A percentile compares a stretch with the other conserved stretches of the same genome.
Conservation (phyloP, 2,113 vertebrate species). For the Sinocyclocheilus anshuiensis region DNA sequence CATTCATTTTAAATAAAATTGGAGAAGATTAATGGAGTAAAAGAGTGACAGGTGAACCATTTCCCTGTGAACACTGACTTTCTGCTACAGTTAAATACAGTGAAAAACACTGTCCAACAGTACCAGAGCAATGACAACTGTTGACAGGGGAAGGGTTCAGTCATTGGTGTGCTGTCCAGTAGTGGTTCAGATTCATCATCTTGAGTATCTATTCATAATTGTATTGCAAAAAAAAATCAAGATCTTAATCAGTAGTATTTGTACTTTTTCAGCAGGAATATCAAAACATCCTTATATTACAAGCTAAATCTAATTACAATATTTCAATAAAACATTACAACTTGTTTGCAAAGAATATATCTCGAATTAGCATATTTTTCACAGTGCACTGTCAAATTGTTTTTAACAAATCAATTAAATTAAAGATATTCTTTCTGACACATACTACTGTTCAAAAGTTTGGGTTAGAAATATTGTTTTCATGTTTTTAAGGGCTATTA, state of each 20-base stretch:
- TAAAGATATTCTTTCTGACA: neutral
- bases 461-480: neutral
- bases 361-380: neutral
- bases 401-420: neutral
- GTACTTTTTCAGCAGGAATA: neutral
- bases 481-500: neutral
- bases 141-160: slow-evolving; percentile 59
- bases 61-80: slow-evolving; percentile 54
- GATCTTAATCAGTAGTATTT: slow-evolving; percentile 7
- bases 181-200: slow-evolving; percentile 11
- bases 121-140: neutral
- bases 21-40: slow-evolving; percentile 51
- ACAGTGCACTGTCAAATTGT: neutral
- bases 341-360: neutral
- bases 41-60: slow-evolving; percentile 57
- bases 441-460: neutral
- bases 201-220: neutral
- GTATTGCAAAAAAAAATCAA: neutral
- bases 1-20: slow-evolving; percentile 20
- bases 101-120: neutral
- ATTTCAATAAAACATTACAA: neutral
- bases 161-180: slow-evolving; percentile 41
- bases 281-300: neutral
- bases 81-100: neutral
- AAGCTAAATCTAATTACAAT: neutral